These are phyloP conservation scores for Exaiptasia diaphana DNA, from an alignment of 64 coral and sea anemone genomes.

Conservation along the genomic window DNA sequence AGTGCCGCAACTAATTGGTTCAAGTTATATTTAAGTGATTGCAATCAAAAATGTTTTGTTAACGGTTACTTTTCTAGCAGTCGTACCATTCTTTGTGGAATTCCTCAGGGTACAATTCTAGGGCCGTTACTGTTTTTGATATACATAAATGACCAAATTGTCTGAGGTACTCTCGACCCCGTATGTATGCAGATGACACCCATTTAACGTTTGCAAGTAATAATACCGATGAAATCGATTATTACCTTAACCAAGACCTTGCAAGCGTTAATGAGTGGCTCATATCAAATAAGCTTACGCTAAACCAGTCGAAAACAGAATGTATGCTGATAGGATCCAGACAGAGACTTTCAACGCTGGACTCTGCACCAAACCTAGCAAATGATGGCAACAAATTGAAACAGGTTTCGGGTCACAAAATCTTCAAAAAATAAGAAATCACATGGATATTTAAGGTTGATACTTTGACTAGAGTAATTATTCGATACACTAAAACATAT, in stretches of 20 bases:
- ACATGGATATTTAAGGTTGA: no score
- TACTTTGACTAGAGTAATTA: no score
- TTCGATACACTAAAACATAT: no score
- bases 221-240: not conserved
- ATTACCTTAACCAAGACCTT: constrained; percentile 38
- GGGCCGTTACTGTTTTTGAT: constrained; percentile 17
- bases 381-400: not conserved
- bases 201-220: constrained; percentile 54
- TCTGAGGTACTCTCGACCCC: constrained; percentile 38
- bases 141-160: constrained; percentile 12
- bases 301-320: not conserved
- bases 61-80: constrained; percentile 23
- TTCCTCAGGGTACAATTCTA: constrained; percentile 2
- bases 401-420: no score
- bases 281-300: not conserved
- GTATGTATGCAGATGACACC: constrained; percentile 42
- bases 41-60: constrained; percentile 29
- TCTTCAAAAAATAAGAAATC: no score
- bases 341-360: not conserved
- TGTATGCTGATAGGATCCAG: not conserved
- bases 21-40: constrained; percentile 16
- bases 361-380: not conserved
- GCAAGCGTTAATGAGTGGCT: constrained; percentile 11
- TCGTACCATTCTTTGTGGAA: not conserved
- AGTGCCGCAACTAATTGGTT: constrained; percentile 32